Conservation (phyloP, 2,888 invertebrate species). For the Dolichopus griseipennis region DNA sequence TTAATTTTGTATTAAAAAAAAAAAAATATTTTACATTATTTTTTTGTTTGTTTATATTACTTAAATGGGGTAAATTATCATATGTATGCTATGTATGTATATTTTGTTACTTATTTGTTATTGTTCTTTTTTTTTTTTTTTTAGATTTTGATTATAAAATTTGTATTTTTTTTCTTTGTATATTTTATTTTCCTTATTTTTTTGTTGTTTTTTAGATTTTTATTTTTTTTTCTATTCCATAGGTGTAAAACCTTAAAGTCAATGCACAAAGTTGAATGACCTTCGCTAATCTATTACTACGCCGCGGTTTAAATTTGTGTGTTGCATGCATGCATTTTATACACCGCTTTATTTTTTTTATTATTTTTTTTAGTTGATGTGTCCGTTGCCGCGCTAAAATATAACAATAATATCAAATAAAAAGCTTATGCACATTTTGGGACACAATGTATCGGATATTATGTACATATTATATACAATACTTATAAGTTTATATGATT, state of each 20-base stretch:
- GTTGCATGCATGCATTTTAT: neutral
- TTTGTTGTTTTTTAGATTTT: no score
- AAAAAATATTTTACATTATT: neutral
- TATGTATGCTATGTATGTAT: neutral
- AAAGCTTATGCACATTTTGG: no score
- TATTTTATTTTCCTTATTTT: neutral
- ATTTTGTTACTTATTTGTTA: neutral
- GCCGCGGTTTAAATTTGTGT: neutral
- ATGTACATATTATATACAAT: no score
- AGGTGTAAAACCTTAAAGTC: constrained; percentile 1
- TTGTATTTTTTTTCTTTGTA: no score
- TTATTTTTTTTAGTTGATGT: neutral
- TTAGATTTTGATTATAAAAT: neutral
- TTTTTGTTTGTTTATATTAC: neutral
- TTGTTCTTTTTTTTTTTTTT: neutral
- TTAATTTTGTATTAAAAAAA: neutral
- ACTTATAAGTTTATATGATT: no score
- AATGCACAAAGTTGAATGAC: constrained; percentile 6
- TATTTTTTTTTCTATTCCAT: neutral
- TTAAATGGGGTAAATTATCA: neutral
- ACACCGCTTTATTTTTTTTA: neutral
- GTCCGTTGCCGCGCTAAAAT: neutral
- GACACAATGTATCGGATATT: no score
- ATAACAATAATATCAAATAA: no score
- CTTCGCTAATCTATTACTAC: constrained; percentile 6